Evolutionary conservation across 2,113 vertebrate genomes (phyloP), one percentile per base, ranked within the genome.

Genomic region (Aegotheles bennettii): DNA sequence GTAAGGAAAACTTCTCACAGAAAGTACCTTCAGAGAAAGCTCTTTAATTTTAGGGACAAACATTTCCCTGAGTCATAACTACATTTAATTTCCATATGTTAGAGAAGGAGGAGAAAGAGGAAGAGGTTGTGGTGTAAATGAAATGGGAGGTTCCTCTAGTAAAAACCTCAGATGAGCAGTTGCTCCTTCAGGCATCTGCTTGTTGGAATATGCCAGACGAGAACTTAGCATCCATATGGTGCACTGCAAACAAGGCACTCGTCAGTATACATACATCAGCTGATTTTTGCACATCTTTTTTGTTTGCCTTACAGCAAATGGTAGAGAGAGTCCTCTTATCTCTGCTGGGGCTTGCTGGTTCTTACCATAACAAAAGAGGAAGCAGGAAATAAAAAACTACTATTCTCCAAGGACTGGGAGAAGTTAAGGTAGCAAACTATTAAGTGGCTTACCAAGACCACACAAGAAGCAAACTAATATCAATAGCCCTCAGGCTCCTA

Each of bases 111-210:
- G 51, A 81, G 63, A 56, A 85, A 77, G 59, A 77, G 16, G 47
- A 73, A 87, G 75, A 50, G 75, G 87, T 3, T 87, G 80, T 80
- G 71, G 67, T 0, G 0, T 56, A 51, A 48, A 74, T 10, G 24
- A 88, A 93, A 94, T 68, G 64, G 88, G 82, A 88, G 56, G 64
- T 68, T 96, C 64, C 83, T 70, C 36, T 21, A 81, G 64, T 8
- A 51, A 85, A 84, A 91, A 33, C 56, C 60, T 95, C 51, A 93
- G 88, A 83, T 88, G 87, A 95, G 79, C 94, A 94, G 64, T 93
- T 90, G 80, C 82, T 86, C 51, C 85, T 84, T 51, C 65, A 78
- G 85, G 88, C 94, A 94, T 95, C 92, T 96, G 94, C 89, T 93
- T 67, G 89, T 64, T 77, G 60, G 33, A 93, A 86, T 54, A 51